A percentile compares a stretch with the other conserved stretches of the same genome.
phyloP scores from a whole-genome alignment of 1,140 invertebrate genomes.

The Bombus sylvicola region DNA sequence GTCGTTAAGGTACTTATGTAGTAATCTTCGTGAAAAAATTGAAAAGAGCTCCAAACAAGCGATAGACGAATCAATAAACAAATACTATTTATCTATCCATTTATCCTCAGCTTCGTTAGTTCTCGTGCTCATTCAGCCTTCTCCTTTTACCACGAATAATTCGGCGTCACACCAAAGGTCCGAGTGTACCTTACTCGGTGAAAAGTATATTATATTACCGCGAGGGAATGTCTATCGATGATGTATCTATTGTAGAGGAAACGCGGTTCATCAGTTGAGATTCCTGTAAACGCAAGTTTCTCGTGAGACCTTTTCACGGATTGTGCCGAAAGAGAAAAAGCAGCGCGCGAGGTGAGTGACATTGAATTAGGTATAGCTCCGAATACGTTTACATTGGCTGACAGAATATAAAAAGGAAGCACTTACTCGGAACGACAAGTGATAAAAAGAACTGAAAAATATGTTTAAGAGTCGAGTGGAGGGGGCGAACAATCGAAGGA shows the following conservation, averaged over 20 bases:
- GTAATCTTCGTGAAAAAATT: not conserved
- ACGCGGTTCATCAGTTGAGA: conserved; percentile 70
- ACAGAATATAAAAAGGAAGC: conserved; percentile 59
- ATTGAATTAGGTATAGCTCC: conserved; percentile 76
- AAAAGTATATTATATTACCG: conserved; percentile 46
- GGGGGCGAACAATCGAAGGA: not conserved
- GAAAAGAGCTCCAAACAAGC: not conserved
- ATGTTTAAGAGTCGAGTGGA: conserved; percentile 62
- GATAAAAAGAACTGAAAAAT: conserved; percentile 74
- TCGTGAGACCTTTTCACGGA: not conserved
- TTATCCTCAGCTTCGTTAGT: not conserved
- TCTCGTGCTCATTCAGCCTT: not conserved
- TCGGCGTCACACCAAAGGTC: not conserved
- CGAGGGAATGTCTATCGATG: conserved; percentile 64
- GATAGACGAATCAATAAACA: not conserved
- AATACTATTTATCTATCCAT: not conserved
- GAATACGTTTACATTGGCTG: conserved; percentile 70
- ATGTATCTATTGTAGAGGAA: conserved; percentile 73
- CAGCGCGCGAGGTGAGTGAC: conserved; percentile 51
- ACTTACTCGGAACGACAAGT: conserved; percentile 65
- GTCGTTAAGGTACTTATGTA: not conserved
- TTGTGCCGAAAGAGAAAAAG: conserved; percentile 37
- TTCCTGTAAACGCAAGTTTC: conserved; percentile 66
- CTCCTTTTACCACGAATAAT: conserved; percentile 30
- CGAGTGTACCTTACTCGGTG: conserved; percentile 13